Conservation (phyloP, 2,888 invertebrate species). For the Caenorhabditis sp. region DNA sequence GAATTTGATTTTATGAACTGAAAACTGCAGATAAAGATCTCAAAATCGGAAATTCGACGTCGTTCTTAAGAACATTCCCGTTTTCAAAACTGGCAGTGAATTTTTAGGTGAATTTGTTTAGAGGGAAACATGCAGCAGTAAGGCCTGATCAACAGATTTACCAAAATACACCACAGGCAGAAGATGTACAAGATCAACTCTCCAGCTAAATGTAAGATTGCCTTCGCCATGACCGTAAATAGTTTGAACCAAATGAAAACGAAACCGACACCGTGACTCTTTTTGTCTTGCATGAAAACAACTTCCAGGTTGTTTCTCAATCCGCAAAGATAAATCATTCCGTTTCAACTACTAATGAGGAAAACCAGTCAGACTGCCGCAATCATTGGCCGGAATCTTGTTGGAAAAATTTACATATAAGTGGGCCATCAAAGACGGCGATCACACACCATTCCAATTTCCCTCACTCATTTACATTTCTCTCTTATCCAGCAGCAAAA, state of each 20-base stretch:
- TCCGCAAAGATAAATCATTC: conserved; percentile 48
- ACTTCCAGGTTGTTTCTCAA: conserved; percentile 31
- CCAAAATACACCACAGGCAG: no score
- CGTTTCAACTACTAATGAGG: conserved; percentile 41
- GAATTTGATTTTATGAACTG: not conserved
- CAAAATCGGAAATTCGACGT: not conserved
- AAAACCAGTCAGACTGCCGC: conserved; percentile 51
- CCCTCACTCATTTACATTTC: conserved; percentile 59
- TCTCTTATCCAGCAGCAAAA: conserved; percentile 36
- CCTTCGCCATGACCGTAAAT: no score
- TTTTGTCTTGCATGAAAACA: not conserved
- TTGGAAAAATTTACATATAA: conserved; percentile 61
- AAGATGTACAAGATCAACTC: no score
- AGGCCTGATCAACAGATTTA: no score
- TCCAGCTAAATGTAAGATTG: no score
- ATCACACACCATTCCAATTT: conserved; percentile 55
- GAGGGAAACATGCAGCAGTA: not conserved
- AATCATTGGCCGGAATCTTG: conserved; percentile 57
- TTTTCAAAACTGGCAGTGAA: not conserved
- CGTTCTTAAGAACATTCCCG: not conserved
- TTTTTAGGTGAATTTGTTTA: not conserved
- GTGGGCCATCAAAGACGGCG: conserved; percentile 62
- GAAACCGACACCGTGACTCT: conserved; percentile 3
- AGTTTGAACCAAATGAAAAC: conserved; percentile 35
- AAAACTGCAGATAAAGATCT: conserved; percentile 2